Evolutionary conservation across 2,113 vertebrate genomes (phyloP).

Genomic region (Mustela lutreola): DNA sequence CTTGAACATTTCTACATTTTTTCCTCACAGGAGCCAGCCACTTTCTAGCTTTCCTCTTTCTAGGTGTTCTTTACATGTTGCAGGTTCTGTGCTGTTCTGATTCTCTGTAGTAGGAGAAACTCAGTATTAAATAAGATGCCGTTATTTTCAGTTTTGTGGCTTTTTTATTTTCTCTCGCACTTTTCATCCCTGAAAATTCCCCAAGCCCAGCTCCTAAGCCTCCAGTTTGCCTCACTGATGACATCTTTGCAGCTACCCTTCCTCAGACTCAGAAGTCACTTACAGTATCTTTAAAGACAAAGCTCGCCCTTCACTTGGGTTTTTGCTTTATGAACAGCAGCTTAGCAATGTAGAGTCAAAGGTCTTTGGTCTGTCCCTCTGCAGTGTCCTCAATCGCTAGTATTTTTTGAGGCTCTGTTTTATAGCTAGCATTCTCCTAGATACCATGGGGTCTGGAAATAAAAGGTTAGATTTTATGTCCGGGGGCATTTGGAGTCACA

Average conservation of each 20-base stretch:
- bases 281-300: not conserved
- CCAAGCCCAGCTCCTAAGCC: not conserved
- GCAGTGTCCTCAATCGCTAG: not conserved
- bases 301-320: not conserved
- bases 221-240: not conserved
- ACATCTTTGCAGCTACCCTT: not conserved
- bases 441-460: not conserved
- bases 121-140: not conserved
- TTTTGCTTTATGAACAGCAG: not conserved
- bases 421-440: slow-evolving; percentile 2
- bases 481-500: not conserved
- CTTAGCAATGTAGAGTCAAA: not conserved
- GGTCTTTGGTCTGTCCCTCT: not conserved
- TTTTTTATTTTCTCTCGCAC: not conserved
- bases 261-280: not conserved
- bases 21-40: not conserved
- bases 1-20: not conserved
- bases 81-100: not conserved
- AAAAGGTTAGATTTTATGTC: not conserved
- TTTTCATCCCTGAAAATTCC: not conserved
- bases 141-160: not conserved
- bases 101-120: not conserved
- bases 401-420: slow-evolving; percentile 2
- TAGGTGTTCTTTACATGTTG: not conserved
- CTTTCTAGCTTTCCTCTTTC: not conserved